These are phyloP conservation scores for Smutsia temminckii DNA, from an alignment of 2,797 vertebrate species.

Conservation along the genomic window DNA sequence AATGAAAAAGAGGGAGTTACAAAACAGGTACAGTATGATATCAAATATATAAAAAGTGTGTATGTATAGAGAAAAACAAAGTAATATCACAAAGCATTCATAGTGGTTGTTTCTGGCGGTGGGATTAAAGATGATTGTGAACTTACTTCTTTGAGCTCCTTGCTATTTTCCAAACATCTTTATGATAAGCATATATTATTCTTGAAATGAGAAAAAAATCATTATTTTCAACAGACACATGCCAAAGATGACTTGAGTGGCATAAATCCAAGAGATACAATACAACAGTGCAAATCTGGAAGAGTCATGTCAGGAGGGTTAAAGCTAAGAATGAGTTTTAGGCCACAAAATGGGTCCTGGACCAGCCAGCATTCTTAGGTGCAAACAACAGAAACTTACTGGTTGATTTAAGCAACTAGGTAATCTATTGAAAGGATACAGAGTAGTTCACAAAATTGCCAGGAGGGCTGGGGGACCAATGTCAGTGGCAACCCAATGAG, in stretches of 20 bases:
- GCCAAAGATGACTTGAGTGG: background rate
- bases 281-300: background rate
- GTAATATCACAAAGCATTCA: background rate
- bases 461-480: background rate
- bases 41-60: background rate
- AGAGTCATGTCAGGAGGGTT: background rate
- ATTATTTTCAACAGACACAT: conserved; percentile 16
- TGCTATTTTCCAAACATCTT: conserved; percentile 28
- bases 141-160: conserved; percentile 11
- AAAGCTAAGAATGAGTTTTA: background rate
- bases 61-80: background rate
- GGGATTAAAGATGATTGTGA: conserved; percentile 38
- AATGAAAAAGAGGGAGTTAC: background rate
- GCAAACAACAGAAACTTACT: background rate
- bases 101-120: background rate
- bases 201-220: conserved; percentile 9
- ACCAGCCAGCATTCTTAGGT: background rate
- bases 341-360: background rate
- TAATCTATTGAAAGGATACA: background rate
- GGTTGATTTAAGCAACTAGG: background rate
- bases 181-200: background rate
- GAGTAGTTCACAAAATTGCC: background rate
- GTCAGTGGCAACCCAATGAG: background rate
- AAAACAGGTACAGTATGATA: background rate
- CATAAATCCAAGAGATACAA: background rate